A percentile compares a stretch with the other conserved stretches of the same genome.
These are phyloP conservation scores for Ophion obscuratus DNA, from an alignment of 2,888 invertebrate genomes.

Conservation along the genomic window DNA sequence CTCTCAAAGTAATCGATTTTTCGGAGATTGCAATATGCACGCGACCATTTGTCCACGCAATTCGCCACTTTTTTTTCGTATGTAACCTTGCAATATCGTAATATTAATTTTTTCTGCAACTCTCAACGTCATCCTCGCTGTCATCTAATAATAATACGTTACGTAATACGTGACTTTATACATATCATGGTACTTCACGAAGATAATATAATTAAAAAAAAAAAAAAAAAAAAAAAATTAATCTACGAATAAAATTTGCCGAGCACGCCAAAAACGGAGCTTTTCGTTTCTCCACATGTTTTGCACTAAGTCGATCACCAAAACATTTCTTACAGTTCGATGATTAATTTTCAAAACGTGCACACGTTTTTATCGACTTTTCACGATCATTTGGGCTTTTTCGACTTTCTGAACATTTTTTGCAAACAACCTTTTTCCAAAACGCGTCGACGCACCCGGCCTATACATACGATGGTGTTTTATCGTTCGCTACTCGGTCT, in stretches of 20 bases:
- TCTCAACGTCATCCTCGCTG: constrained; percentile 22
- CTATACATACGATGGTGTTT: constrained; percentile 58
- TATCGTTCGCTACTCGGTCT: constrained; percentile 6
- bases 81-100: too few relatives aligned
- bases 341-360: not conserved
- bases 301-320: not conserved
- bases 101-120: not conserved
- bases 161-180: constrained; percentile 55
- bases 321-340: not conserved
- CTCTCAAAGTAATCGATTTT: too few relatives aligned
- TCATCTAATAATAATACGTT: constrained; percentile 47
- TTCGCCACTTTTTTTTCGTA: too few relatives aligned
- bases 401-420: not conserved
- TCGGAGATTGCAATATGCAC: too few relatives aligned
- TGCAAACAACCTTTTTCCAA: not conserved
- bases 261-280: constrained; percentile 72
- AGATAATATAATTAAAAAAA: not conserved
- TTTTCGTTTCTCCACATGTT: constrained; percentile 23
- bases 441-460: constrained; percentile 52
- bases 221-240: not conserved
- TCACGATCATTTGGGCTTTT: not conserved
- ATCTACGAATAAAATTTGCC: constrained; percentile 61
- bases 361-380: not conserved
- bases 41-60: too few relatives aligned
- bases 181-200: constrained; percentile 52